Evolutionary conservation across 2,797 vertebrate species (phyloP), one percentile per base, ranked within the genome.

Genomic region (Capromys pilorides): DNA sequence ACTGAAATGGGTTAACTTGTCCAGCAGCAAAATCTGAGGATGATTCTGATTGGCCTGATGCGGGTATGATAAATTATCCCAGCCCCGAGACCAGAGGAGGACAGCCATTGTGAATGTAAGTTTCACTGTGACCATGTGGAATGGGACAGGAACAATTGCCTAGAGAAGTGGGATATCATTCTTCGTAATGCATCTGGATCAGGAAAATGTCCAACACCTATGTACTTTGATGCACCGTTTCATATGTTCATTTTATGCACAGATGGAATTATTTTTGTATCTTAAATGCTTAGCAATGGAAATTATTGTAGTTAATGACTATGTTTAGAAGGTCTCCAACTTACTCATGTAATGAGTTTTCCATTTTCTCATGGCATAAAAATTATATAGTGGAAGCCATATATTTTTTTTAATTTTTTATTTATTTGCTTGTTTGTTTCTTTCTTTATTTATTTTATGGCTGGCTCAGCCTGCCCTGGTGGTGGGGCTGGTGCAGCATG

Each of bases 261-360:
- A 67, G 66, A 41, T 66, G 33, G 49, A 88, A 92, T 64, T 90
- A 62, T 62, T 69, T 90, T 75, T 91, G 41, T 33, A 31, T 26
- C 33, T 80, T 83, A 69, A 88, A 91, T 88, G 85, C 45, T 39
- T 88, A 85, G 51, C 31, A 90, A 64, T 82, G 49, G 73, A 67
- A 81, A 85, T 95, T 79, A 73, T 67, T 83, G 51, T 75, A 62
- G 24, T 90, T 64, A 87, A 94, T 85, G 94, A 69, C 33, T 62
- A 59, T 78, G 28, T 39, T 45, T 24, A 92, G 64, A 81, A 11
- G 62, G 51, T 59, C 22, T 33, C 22, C 57, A 26, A 81, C 12
- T 45, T 51, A 41, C 22, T 86, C 64, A 69, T 39, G 45, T 80
- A 36, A 22, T 36, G 62, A 36, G 36, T 67, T 86, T 51, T 31